Percentiles rank a stretch among this genome's conserved stretches.
These are phyloP conservation scores for Channallabes apus DNA, from an alignment of 2,797 vertebrate genomes.

Conservation along the genomic window DNA sequence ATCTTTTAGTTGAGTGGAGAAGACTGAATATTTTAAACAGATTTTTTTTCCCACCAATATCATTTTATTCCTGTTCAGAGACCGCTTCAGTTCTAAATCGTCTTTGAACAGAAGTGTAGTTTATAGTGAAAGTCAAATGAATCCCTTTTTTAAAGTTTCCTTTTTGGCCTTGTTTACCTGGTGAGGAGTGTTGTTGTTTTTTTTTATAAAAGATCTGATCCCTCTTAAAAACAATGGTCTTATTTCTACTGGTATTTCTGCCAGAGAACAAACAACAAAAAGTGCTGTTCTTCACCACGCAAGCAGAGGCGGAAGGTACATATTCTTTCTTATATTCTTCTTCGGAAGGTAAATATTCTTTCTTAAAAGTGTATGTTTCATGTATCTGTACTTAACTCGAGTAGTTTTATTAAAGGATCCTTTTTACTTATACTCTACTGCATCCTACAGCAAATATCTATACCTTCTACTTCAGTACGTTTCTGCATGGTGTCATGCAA, in stretches of 20 bases:
- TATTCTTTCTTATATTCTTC: too few relatives aligned
- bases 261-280: not conserved
- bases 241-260: not conserved
- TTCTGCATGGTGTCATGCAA: too few relatives aligned
- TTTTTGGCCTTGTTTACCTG: not conserved
- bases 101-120: not conserved
- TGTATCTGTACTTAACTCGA: too few relatives aligned
- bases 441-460: too few relatives aligned
- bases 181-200: not conserved
- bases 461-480: too few relatives aligned
- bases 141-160: not conserved
- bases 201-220: not conserved
- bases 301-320: too few relatives aligned
- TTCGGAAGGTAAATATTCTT: too few relatives aligned
- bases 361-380: too few relatives aligned
- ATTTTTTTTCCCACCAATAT: too few relatives aligned
- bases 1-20: not conserved
- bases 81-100: not conserved
- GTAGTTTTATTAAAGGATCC: too few relatives aligned
- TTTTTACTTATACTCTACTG: too few relatives aligned
- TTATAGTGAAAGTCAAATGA: not conserved
- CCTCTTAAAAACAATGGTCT: not conserved
- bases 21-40: not conserved
- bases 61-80: not conserved
- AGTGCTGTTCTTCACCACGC: not conserved